Percentiles rank a stretch among this genome's conserved stretches.
Conservation (phyloP, 2,797 vertebrate genomes). For the Sparus aurata region DNA sequence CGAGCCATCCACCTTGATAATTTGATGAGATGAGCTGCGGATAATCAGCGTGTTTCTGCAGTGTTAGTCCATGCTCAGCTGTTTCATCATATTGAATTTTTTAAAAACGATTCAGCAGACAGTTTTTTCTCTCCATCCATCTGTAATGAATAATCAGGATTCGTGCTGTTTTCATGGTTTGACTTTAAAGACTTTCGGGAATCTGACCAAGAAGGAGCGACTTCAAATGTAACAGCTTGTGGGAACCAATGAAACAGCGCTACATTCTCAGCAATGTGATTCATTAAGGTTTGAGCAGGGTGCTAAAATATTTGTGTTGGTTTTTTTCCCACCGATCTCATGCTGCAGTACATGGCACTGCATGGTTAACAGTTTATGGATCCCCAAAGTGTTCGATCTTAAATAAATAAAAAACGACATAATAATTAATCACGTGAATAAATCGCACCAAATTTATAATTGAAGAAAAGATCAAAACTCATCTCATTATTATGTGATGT, state of each 20-base stretch:
- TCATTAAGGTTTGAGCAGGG: neutral
- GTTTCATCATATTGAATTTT: conserved; percentile 49
- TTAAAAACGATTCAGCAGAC: conserved; percentile 32
- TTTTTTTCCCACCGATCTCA: neutral
- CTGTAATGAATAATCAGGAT: conserved; percentile 14
- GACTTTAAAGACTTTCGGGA: conserved; percentile 25
- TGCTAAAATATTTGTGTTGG: conserved; percentile 16
- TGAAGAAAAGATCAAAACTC: neutral
- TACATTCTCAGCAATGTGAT: neutral
- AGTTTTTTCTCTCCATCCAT: conserved; percentile 32
- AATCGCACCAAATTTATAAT: neutral
- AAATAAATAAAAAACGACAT: neutral
- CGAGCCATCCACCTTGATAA: conserved; percentile 42
- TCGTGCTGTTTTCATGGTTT: conserved; percentile 21
- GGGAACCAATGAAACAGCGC: neutral
- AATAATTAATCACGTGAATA: neutral
- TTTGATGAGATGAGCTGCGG: conserved; percentile 53
- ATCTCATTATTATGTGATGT: neutral
- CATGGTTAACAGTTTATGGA: neutral
- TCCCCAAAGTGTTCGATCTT: neutral
- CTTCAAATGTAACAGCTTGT: conserved; percentile 29
- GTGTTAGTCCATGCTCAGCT: conserved; percentile 38
- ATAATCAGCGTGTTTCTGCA: conserved; percentile 57
- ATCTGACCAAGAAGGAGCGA: neutral
- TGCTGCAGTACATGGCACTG: neutral